phyloP scores from a whole-genome alignment of 1,140 invertebrate species.

The Cryptotermes secundus region DNA sequence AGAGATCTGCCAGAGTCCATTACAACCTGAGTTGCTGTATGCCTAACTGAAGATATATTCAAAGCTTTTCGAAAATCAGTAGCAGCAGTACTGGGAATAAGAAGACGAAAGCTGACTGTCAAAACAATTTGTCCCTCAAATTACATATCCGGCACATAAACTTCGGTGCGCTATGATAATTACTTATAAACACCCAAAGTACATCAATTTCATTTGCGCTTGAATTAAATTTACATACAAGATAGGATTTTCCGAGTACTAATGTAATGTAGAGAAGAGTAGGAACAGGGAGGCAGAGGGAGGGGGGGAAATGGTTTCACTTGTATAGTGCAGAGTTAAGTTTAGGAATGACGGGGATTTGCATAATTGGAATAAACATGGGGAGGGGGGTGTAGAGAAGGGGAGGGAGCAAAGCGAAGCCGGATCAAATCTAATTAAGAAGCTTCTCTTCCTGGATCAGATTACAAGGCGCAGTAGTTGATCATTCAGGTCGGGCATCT shows the following conservation, averaged over 20 bases:
- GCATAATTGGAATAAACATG: conserved; percentile 34
- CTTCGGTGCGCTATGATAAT: conserved; percentile 21
- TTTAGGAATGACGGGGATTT: conserved; percentile 31
- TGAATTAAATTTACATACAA: conserved; percentile 34
- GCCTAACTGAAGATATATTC: background rate
- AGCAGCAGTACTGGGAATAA: conserved; percentile 15
- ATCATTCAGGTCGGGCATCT: background rate
- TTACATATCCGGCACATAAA: conserved; percentile 15
- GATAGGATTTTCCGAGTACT: conserved; percentile 12
- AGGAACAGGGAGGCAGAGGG: background rate
- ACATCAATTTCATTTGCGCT: conserved; percentile 34
- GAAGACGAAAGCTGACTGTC: background rate
- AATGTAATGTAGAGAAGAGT: background rate
- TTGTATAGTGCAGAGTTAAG: conserved; percentile 22
- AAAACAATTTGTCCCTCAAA: conserved; percentile 27
- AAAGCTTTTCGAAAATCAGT: conserved; percentile 16
- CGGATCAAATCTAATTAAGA: conserved; percentile 32
- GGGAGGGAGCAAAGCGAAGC: conserved; percentile 29
- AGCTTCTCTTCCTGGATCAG: conserved; percentile 26
- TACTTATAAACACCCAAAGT: conserved; percentile 35
- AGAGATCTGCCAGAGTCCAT: background rate
- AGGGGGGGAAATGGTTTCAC: background rate
- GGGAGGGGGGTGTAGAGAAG: background rate
- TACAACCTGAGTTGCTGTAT: background rate
- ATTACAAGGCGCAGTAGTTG: conserved; percentile 23